phyloP scores from a whole-genome alignment of 1,140 invertebrate species.

The Linepithema humile region DNA sequence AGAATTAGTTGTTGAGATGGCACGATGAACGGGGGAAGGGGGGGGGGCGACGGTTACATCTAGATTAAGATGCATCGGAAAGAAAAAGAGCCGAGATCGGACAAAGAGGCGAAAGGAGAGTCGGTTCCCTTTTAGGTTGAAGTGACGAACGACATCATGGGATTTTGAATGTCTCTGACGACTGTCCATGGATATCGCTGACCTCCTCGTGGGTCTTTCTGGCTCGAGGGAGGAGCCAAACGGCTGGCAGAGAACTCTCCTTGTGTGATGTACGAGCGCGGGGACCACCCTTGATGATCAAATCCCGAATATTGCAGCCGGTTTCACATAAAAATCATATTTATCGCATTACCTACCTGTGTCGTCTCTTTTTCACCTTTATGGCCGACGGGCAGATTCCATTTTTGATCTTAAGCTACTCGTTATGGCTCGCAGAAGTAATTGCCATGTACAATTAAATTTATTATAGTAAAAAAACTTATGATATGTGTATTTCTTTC shows the following conservation, averaged over 20 bases:
- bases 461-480: constrained; percentile 75
- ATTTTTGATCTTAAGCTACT: constrained; percentile 70
- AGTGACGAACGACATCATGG: constrained; percentile 74
- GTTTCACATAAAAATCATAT: constrained; percentile 82
- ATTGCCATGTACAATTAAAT: constrained; percentile 79
- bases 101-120: constrained; percentile 49
- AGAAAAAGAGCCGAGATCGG: constrained; percentile 60
- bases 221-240: constrained; percentile 67
- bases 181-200: constrained; percentile 62
- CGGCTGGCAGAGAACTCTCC: constrained; percentile 66
- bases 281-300: constrained; percentile 81
- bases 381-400: constrained; percentile 40
- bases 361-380: constrained; percentile 56
- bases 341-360: constrained; percentile 78
- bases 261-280: constrained; percentile 79
- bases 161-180: constrained; percentile 66
- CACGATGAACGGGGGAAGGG: constrained; percentile 35
- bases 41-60: constrained; percentile 70
- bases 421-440: constrained; percentile 73
- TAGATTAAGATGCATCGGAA: constrained; percentile 78
- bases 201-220: constrained; percentile 52
- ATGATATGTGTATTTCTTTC: constrained; percentile 62
- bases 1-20: constrained; percentile 72
- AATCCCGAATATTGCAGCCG: constrained; percentile 75
- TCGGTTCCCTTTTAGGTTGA: constrained; percentile 49